phyloP scores from a whole-genome alignment of 2,113 vertebrate genomes.

The Dipodomys spectabilis region DNA sequence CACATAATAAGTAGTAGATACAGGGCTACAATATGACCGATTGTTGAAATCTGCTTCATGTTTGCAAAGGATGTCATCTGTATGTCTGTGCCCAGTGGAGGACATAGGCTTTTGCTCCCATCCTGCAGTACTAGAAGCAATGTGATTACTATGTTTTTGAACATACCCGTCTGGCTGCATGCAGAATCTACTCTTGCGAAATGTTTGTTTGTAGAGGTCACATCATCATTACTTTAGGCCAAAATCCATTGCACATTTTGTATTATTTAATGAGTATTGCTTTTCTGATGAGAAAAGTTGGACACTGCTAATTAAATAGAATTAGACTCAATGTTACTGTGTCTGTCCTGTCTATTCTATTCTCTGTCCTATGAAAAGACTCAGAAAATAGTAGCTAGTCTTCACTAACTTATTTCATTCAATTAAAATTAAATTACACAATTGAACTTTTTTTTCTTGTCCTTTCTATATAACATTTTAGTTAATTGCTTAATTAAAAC shows the following conservation, averaged over 20 bases:
- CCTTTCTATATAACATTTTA: conserved; percentile 68
- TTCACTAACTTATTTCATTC: conserved; percentile 58
- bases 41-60: not conserved
- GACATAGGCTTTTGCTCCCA: not conserved
- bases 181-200: conserved; percentile 8
- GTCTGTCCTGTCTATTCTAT: conserved; percentile 69
- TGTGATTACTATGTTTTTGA: conserved; percentile 28
- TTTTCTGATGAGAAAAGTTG: conserved; percentile 65
- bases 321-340: conserved; percentile 52
- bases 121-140: not conserved
- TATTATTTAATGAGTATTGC: conserved; percentile 76
- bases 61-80: not conserved
- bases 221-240: conserved; percentile 68
- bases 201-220: conserved; percentile 67
- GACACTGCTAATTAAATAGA: conserved; percentile 66
- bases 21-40: not conserved
- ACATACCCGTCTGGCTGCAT: conserved; percentile 10
- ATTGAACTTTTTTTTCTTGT: conserved; percentile 68
- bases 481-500: conserved; percentile 76
- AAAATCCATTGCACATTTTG: conserved; percentile 63
- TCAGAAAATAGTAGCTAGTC: conserved; percentile 55
- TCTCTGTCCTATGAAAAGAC: conserved; percentile 48
- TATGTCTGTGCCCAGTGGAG: not conserved
- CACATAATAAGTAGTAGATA: not conserved
- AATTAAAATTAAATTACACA: conserved; percentile 71